These are phyloP conservation scores for Drosophila paramelanica DNA, from an alignment of 2,888 invertebrate species.

Conservation along the genomic window DNA sequence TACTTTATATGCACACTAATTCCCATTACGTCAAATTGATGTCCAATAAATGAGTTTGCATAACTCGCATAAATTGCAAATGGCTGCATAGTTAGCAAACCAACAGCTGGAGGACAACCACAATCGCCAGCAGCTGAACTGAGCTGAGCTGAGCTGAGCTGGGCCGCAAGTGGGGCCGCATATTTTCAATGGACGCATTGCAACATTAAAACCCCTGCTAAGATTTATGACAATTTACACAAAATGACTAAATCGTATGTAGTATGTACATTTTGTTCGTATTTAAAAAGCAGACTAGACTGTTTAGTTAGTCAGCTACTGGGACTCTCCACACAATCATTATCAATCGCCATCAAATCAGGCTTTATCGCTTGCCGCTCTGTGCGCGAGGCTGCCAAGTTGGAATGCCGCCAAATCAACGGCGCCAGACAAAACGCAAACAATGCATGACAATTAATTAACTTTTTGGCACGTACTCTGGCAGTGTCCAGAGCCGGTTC, in stretches of 20 bases:
- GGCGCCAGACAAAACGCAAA: conserved; percentile 52
- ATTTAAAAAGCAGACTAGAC: conserved; percentile 10
- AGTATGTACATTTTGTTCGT: background rate
- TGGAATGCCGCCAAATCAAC: conserved; percentile 71
- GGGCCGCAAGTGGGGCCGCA: conserved; percentile 26
- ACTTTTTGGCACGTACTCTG: conserved; percentile 58
- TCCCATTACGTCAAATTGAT: conserved; percentile 77
- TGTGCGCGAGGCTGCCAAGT: conserved; percentile 55
- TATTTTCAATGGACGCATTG: conserved; percentile 28
- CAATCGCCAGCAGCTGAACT: conserved; percentile 63
- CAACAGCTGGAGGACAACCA: conserved; percentile 73
- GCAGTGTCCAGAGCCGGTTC: background rate
- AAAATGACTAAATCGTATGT: conserved; percentile 34
- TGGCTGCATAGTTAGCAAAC: conserved; percentile 24
- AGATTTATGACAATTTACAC: conserved; percentile 72
- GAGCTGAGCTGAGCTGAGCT: conserved; percentile 15
- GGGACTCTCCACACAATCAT: conserved; percentile 26
- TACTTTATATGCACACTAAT: conserved; percentile 28
- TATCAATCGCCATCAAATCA: conserved; percentile 49
- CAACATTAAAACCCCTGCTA: conserved; percentile 52
- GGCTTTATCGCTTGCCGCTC: conserved; percentile 41
- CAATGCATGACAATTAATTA: conserved; percentile 79
- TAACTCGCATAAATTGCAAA: conserved; percentile 69
- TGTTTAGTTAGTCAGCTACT: conserved; percentile 28
- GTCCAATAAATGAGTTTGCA: conserved; percentile 71